A percentile compares a stretch with the other conserved stretches of the same genome.
phyloP scores from a whole-genome alignment of 2,888 invertebrate genomes.

The Strigamia maritima region DNA sequence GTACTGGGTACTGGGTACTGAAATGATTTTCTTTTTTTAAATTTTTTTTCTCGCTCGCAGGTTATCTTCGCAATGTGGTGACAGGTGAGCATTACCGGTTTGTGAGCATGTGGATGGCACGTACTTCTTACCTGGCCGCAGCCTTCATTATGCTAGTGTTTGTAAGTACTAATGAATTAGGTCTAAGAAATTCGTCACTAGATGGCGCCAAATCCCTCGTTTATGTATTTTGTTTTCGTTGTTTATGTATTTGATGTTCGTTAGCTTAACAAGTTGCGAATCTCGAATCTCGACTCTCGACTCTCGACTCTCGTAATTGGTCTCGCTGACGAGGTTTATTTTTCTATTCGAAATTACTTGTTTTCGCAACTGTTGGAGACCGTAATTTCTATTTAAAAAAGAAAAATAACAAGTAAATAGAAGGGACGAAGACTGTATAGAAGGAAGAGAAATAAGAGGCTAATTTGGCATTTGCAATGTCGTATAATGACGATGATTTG shows the following conservation, averaged over 20 bases:
- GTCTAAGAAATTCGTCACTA: neutral
- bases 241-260: neutral
- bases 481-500: neutral
- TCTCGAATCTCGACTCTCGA: neutral
- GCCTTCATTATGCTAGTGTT: conserved; percentile 97
- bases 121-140: conserved; percentile 91
- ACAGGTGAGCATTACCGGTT: conserved; percentile 98
- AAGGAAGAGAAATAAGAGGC: neutral
- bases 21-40: too few species aligned
- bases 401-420: too few species aligned
- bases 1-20: too few species aligned
- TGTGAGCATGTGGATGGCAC: conserved; percentile 93
- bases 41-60: conserved; percentile 45
- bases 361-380: neutral
- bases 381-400: neutral
- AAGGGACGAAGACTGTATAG: too few species aligned
- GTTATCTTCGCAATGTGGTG: conserved; percentile 70
- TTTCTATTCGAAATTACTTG: neutral
- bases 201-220: conserved; percentile 39
- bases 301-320: neutral
- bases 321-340: neutral
- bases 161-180: conserved; percentile 87
- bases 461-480: neutral
- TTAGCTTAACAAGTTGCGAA: neutral
- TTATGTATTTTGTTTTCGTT: too few species aligned